phyloP scores from a whole-genome alignment of 2,888 invertebrate species.

The Agrotis puta region DNA sequence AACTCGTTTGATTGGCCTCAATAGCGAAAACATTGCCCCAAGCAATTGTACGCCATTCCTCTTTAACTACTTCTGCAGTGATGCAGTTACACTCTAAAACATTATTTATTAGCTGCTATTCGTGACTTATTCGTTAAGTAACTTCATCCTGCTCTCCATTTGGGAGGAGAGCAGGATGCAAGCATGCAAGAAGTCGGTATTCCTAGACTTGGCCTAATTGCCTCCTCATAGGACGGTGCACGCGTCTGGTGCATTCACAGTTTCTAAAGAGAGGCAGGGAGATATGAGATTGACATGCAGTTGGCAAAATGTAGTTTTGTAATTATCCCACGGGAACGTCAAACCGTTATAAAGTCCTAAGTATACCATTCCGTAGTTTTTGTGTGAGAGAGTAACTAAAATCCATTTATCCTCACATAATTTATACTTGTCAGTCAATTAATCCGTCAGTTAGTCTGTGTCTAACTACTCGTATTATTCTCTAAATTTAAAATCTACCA shows the following conservation, averaged over 20 bases:
- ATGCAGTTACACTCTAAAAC: constrained; percentile 15
- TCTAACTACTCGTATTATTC: not conserved
- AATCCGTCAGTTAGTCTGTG: constrained; percentile 1
- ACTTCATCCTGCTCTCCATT: not conserved
- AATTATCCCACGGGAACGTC: too few relatives aligned
- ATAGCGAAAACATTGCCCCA: constrained; percentile 49
- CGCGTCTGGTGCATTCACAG: constrained; percentile 27
- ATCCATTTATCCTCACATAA: too few relatives aligned
- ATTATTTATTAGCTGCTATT: constrained; percentile 21
- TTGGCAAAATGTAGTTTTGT: constrained; percentile 32
- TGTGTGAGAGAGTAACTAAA: too few relatives aligned
- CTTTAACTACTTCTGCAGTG: constrained; percentile 22
- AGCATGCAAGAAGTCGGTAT: too few relatives aligned
- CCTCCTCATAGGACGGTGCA: too few relatives aligned
- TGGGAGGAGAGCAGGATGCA: not conserved
- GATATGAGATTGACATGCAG: constrained; percentile 20
- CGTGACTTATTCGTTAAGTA: not conserved
- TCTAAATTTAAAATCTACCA: not conserved
- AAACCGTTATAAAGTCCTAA: too few relatives aligned
- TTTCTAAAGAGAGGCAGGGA: constrained; percentile 17
- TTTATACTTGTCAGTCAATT: not conserved
- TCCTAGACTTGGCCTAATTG: too few relatives aligned
- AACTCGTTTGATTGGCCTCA: constrained; percentile 45
- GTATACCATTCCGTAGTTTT: too few relatives aligned
- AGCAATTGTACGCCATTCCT: constrained; percentile 36